Base-by-base conservation (phyloP, 2,888 invertebrate genomes). In the Ceriagrion tenellum region DNA sequence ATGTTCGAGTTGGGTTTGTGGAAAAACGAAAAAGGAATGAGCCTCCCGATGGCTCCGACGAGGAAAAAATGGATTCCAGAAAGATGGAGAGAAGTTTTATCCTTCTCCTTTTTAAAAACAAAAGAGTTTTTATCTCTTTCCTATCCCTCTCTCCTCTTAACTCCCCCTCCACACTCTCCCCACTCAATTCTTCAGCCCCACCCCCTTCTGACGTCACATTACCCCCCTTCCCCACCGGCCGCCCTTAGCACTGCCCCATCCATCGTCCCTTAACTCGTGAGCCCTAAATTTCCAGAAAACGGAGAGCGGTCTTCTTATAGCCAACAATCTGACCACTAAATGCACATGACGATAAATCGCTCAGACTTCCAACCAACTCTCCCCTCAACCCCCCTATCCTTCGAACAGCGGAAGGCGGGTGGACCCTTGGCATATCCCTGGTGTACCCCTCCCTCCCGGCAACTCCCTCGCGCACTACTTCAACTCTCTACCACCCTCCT, bases 281-380 rank as follows among this genome's bases (percentile, higher is more conserved):
- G 47, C 93, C 63, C 93, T 93, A 93, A 93, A 93, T 93, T 93
- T 69, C 74, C 47, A 26, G 69, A 63, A 74, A 30, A 55, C 63
- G 74, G 69, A 93, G 69, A 93, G 69, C 93, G 93, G 69, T 69
- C 93, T 93, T 93, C 93, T 74, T 93, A 93, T 93, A 69, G 93
- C 93, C 93, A 93, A 74, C 93, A 93, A 93, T 93, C 93, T 93
- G 93, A 93, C 93, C 93, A 93, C 93, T 93, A 93, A 93, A 93
- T 93, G 93, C 93, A 93, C 93, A 93, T 69, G 93, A 93, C 69
- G 47, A 93, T 93, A 93, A 93, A 93, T 93, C 93, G n/a, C 63
- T 93, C 69, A 69, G 93, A 40, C 69, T 69, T 69, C 59, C 35
- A 35, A 26, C 93, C 90, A 47, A 47, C 35, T 63, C 35, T 55